phyloP scores from a whole-genome alignment of 2,113 vertebrate species.

The Lagopus leucura region DNA sequence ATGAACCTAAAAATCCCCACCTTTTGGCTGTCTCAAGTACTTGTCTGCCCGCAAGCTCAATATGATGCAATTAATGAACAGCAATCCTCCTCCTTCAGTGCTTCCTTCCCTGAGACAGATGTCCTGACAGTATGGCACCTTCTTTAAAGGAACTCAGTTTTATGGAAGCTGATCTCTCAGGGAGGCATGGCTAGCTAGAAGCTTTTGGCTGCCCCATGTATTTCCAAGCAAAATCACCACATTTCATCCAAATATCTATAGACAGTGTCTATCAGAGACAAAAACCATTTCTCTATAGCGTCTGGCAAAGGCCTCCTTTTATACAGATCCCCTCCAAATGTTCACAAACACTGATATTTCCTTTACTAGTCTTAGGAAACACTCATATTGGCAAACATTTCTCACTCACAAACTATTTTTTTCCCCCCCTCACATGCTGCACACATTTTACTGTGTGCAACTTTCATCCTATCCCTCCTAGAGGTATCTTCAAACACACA shows the following conservation, averaged over 20 bases:
- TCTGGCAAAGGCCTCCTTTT: not conserved
- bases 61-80: constrained; percentile 71
- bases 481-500: not conserved
- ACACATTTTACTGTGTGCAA: not conserved
- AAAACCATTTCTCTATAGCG: not conserved
- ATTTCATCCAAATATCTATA: not conserved
- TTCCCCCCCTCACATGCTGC: not conserved
- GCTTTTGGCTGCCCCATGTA: constrained; percentile 4
- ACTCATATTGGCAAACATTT: not conserved
- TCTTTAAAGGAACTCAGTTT: constrained; percentile 64
- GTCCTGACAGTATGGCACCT: constrained; percentile 67
- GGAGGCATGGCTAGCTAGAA: not conserved
- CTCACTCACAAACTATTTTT: not conserved
- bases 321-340: not conserved
- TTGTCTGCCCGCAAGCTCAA: constrained; percentile 70
- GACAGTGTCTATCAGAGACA: not conserved
- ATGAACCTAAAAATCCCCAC: constrained; percentile 56
- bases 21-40: constrained; percentile 73
- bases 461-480: not conserved
- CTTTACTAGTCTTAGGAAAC: not conserved
- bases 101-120: constrained; percentile 64
- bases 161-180: constrained; percentile 62
- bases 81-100: constrained; percentile 41
- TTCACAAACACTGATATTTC: not conserved
- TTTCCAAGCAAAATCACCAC: not conserved